Evolutionary conservation across 2,113 vertebrate genomes (phyloP), one percentile per base, ranked within the genome.

Genomic region (Paramisgurnus dabryanus): DNA sequence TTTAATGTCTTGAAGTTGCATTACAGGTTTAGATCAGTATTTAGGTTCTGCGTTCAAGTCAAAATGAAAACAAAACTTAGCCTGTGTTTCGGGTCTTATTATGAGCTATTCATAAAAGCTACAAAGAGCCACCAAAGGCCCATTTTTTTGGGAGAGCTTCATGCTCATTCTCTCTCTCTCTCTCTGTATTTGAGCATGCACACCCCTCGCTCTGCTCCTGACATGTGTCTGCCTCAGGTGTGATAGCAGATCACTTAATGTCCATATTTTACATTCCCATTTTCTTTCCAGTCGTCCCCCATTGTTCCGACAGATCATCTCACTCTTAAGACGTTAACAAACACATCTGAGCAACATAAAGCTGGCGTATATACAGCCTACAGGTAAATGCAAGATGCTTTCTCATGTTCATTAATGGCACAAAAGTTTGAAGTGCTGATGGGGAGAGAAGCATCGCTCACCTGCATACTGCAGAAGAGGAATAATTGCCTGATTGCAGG

Each of bases 401-500:
- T 57, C 47, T 64, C 9, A 18, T 65, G 63, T 81, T 84, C 79
- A 84, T 81, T 81, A 84, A 74, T 39, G 22, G 67, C 57, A 74
- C 64, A 70, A 58, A 22, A 74, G 71, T 69, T 78, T 53, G 63
- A 43, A 78, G 43, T 65, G 82, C 57, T 72, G 64, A 39, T 55
- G 63, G 18, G 70, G 70, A 63, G 79, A 82, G 55, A 66, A 41
- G 75, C 55, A 17, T 58, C 76, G 76, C 79, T 85, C 83, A 85
- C 85, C 83, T 81, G 74, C 58, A 79, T 63, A 41, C 83, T 61
- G 79, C 67, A 81, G 71, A 82, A 61, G 66, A 81, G 80, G 83
- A 65, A 75, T 86, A 85, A 85, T 83, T 82, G 76, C 75, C 81
- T 83, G 82, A 81, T 84, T 81, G 82, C 78, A 83, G 76, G 86